Conservation (phyloP, 2,113 vertebrate species). For the Platycercus adscitus region DNA sequence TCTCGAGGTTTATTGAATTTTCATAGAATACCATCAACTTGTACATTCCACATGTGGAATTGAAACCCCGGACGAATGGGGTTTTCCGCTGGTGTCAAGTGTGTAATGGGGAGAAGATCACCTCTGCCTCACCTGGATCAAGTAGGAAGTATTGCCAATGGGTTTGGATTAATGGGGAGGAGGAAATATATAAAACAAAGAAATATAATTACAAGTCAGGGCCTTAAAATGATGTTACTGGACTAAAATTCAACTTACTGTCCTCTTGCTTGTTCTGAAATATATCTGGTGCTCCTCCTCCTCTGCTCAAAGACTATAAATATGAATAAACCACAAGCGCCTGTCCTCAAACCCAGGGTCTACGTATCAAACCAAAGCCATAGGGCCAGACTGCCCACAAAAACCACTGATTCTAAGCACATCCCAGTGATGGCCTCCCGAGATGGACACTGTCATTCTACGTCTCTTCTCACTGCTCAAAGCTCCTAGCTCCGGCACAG, state of each 20-base stretch:
- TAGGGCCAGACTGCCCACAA: not conserved
- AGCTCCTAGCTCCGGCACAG: not conserved
- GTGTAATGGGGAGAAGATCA: not conserved
- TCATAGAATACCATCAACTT: constrained; percentile 66
- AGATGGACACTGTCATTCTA: not conserved
- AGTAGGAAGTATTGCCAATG: too few relatives aligned
- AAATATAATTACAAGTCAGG: not conserved
- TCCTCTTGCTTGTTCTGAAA: not conserved
- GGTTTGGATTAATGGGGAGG: not conserved
- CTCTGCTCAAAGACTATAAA: not conserved
- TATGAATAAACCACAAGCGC: rapidly evolving
- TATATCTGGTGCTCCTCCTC: not conserved
- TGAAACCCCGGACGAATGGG: not conserved
- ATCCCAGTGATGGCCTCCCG: rapidly evolving
- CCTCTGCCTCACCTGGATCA: not conserved
- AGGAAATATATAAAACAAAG: not conserved
- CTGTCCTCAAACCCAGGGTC: not conserved
- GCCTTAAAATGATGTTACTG: not conserved
- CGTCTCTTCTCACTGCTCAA: rapidly evolving
- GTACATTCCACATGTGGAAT: not conserved
- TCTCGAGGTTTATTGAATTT: constrained; percentile 81
- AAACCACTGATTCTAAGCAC: rapidly evolving
- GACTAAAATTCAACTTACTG: not conserved
- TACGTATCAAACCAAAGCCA: not conserved
- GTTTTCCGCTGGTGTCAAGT: not conserved